A percentile compares a stretch with the other conserved stretches of the same genome.
Evolutionary conservation across 1,140 invertebrate species (phyloP).

Genomic region (Pseudomyrmex concolor): DNA sequence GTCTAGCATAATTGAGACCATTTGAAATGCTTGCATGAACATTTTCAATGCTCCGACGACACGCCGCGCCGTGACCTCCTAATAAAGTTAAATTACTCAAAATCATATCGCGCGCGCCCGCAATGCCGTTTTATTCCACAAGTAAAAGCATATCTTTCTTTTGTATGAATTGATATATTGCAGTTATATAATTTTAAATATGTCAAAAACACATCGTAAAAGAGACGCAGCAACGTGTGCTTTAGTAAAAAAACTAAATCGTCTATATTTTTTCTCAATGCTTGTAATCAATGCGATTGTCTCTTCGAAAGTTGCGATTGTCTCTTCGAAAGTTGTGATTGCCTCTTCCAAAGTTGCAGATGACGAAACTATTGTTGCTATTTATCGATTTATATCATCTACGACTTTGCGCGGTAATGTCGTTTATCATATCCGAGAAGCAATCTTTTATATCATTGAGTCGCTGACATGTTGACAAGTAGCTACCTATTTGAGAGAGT

Average conservation of each 20-base stretch:
- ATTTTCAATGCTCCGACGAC: slow-evolving; percentile 62
- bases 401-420: slow-evolving; percentile 54
- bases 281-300: slow-evolving; percentile 5
- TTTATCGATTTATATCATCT: slow-evolving; percentile 51
- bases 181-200: background rate
- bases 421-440: slow-evolving; percentile 52
- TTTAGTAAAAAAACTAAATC: slow-evolving; percentile 1
- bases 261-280: background rate
- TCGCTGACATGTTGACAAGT: slow-evolving; percentile 66
- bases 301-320: background rate
- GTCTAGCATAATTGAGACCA: slow-evolving; percentile 75
- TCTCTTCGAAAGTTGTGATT: too few species aligned
- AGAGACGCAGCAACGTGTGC: background rate
- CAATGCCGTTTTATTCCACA: background rate
- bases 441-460: slow-evolving; percentile 62
- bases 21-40: slow-evolving; percentile 64
- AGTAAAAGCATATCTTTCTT: background rate
- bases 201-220: background rate
- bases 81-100: slow-evolving; percentile 63
- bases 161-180: background rate
- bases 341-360: background rate
- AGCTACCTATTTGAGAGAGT: slow-evolving; percentile 49
- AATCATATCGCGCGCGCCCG: slow-evolving; percentile 38
- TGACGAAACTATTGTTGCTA: slow-evolving; percentile 29
- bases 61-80: slow-evolving; percentile 33